A percentile compares a stretch with the other conserved stretches of the same genome.
Conservation (phyloP, 37 sponge, comb jelly and placozoan species). For the Agelas oroides region DNA sequence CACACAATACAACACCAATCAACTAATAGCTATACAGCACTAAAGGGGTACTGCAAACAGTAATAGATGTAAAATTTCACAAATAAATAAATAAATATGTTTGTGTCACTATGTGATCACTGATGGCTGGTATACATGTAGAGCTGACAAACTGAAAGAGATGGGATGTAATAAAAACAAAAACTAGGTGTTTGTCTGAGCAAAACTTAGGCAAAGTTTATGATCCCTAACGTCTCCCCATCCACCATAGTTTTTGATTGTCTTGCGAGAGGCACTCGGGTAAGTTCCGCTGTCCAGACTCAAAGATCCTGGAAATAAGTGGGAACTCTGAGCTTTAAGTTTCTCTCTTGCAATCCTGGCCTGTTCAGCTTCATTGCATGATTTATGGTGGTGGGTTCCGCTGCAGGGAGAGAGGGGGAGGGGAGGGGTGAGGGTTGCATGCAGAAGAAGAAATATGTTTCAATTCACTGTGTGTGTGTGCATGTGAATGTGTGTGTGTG, state of each 20-base stretch:
- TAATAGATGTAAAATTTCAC: no score
- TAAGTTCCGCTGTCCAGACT: not conserved
- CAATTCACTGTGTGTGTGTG: no score
- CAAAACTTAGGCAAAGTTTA: constrained; percentile 71
- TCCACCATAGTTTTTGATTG: constrained; percentile 67
- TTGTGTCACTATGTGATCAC: no score
- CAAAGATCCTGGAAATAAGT: constrained; percentile 48
- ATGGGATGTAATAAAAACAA: no score
- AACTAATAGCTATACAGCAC: no score
- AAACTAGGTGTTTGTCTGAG: not conserved
- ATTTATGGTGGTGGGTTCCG: constrained; percentile 67
- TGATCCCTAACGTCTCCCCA: constrained; percentile 90
- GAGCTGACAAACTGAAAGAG: no score
- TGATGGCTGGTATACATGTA: no score
- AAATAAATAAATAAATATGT: no score
- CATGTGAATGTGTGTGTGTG: no score
- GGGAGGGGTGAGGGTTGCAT: not conserved
- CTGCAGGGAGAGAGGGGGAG: constrained; percentile 28
- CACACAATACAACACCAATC: no score
- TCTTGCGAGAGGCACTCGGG: not conserved
- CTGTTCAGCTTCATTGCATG: constrained; percentile 44
- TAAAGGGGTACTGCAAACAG: no score
- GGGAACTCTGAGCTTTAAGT: not conserved
- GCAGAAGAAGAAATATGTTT: not conserved
- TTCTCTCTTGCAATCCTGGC: constrained; percentile 3